These are phyloP conservation scores for Cheilosia vernalis DNA, from an alignment of 2,888 invertebrate genomes.

Conservation along the genomic window DNA sequence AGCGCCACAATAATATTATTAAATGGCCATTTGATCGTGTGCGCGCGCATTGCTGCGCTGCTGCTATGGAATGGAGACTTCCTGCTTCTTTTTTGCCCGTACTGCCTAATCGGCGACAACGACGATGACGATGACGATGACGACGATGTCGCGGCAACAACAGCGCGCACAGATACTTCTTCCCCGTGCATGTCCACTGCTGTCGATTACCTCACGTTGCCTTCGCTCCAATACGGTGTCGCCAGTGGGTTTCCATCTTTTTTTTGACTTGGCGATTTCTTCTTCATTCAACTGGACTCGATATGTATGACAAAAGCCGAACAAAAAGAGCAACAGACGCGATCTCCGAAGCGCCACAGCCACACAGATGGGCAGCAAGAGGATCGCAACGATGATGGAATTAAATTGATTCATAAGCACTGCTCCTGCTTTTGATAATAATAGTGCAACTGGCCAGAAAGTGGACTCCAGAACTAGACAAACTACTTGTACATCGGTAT, in stretches of 20 bases:
- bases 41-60: slow-evolving; percentile 61
- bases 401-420: slow-evolving; percentile 74
- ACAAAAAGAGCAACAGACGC: slow-evolving; percentile 24
- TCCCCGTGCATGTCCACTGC: slow-evolving; percentile 40
- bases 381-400: slow-evolving; percentile 53
- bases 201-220: slow-evolving; percentile 56
- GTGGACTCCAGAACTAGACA: slow-evolving; percentile 65
- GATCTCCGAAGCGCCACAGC: slow-evolving; percentile 66
- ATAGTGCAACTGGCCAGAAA: slow-evolving; percentile 25
- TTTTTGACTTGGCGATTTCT: slow-evolving; percentile 43
- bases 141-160: slow-evolving; percentile 17
- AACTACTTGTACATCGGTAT: slow-evolving; percentile 41
- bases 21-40: slow-evolving; percentile 70
- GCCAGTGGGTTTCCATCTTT: slow-evolving; percentile 54
- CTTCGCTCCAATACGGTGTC: slow-evolving; percentile 58
- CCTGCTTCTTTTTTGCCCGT: slow-evolving; percentile 62
- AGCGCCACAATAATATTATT: slow-evolving; percentile 73
- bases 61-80: slow-evolving; percentile 72
- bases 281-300: slow-evolving; percentile 42
- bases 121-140: slow-evolving; percentile 18
- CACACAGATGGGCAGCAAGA: slow-evolving; percentile 67
- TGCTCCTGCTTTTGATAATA: slow-evolving; percentile 42
- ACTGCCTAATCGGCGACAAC: slow-evolving; percentile 59
- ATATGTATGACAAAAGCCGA: slow-evolving; percentile 2
- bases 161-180: slow-evolving; percentile 21